Percentiles rank a stretch among this genome's conserved stretches.
These are phyloP conservation scores for Parascotia fuliginaria DNA, from an alignment of 2,888 invertebrate genomes.

Conservation along the genomic window DNA sequence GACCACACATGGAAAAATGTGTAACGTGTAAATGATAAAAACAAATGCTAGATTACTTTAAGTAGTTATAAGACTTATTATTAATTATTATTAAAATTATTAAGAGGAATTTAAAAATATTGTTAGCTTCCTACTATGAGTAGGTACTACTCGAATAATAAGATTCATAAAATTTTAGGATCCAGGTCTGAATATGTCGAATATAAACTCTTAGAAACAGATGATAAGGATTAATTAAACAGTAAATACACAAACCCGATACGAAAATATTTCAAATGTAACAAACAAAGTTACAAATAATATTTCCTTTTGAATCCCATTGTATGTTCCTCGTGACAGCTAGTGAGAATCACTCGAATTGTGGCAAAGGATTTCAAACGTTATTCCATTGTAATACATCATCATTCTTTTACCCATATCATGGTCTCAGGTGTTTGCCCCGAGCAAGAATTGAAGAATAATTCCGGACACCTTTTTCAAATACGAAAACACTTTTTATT, in stretches of 20 bases:
- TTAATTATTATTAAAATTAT: no score
- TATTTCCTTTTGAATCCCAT: conserved; percentile 61
- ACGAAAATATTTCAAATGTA: conserved; percentile 45
- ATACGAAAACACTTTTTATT: conserved; percentile 52
- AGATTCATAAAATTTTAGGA: no score
- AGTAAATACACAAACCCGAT: conserved; percentile 15
- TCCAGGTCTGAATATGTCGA: no score
- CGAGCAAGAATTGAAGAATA: conserved; percentile 69
- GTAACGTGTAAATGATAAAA: no score
- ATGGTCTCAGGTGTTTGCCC: conserved; percentile 65
- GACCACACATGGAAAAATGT: no score
- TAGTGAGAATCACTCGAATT: conserved; percentile 49
- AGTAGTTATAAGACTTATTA: no score
- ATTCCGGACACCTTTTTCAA: conserved; percentile 56
- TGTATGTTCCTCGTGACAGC: conserved; percentile 62
- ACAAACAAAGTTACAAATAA: conserved; percentile 58
- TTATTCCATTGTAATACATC: conserved; percentile 26
- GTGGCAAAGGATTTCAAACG: conserved; percentile 30
- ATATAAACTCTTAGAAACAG: no score
- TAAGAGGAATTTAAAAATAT: no score
- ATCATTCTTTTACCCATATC: conserved; percentile 31
- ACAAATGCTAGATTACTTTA: no score
- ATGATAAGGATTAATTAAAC: no score
- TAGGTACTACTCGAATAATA: no score
- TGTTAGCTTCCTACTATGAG: no score